A percentile compares a stretch with the other conserved stretches of the same genome.
These are phyloP conservation scores for Drosophila anomalipes DNA, from an alignment of 2,888 invertebrate genomes.

Conservation along the genomic window DNA sequence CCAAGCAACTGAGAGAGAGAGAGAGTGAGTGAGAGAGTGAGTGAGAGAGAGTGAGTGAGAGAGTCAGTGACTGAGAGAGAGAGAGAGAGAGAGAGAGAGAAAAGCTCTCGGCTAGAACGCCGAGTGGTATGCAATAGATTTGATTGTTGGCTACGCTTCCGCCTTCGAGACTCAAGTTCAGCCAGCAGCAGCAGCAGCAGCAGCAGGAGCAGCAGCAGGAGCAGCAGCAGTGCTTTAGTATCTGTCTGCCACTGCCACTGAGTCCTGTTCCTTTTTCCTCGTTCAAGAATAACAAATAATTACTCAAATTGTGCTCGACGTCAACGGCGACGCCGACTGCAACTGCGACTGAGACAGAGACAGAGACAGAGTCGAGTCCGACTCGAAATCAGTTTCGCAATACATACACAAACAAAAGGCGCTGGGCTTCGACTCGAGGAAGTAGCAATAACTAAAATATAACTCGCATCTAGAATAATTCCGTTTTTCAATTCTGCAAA, in stretches of 20 bases:
- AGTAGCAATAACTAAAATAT: conserved; percentile 53
- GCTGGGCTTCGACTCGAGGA: conserved; percentile 73
- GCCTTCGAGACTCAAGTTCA: conserved; percentile 58
- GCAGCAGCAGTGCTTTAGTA: conserved; percentile 43
- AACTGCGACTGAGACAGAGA: conserved; percentile 26
- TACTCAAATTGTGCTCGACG: conserved; percentile 72
- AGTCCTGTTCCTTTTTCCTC: conserved; percentile 21
- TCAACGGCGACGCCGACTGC: background rate
- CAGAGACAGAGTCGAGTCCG: conserved; percentile 52
- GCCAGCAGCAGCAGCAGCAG: background rate
- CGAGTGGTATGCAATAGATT: conserved; percentile 68
- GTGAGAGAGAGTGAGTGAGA: background rate
- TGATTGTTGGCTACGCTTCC: conserved; percentile 48
- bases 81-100: background rate
- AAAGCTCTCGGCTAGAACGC: conserved; percentile 48
- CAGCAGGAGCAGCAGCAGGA: conserved; percentile 1
- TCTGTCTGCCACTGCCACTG: conserved; percentile 63
- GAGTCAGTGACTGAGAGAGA: background rate
- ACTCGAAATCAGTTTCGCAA: conserved; percentile 84
- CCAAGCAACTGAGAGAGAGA: background rate
- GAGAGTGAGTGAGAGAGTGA: background rate
- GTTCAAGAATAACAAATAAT: conserved; percentile 75
- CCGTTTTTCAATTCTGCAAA: conserved; percentile 40
- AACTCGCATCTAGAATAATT: conserved; percentile 18
- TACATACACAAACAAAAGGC: conserved; percentile 85